Conservation (phyloP, 2,797 vertebrate genomes). For the Microchirus variegatus region DNA sequence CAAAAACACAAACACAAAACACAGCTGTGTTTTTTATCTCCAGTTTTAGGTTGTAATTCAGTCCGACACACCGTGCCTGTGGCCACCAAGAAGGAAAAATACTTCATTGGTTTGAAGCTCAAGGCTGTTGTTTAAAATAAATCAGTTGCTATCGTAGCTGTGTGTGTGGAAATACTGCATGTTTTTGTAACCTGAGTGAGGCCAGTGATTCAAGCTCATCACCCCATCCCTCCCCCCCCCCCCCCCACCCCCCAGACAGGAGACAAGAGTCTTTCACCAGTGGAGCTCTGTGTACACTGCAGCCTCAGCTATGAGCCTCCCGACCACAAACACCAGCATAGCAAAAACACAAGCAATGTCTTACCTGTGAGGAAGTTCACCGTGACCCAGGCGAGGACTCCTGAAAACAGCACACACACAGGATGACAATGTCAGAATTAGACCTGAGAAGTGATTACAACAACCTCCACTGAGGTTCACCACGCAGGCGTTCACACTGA, state of each 20-base stretch:
- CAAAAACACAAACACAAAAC: neutral
- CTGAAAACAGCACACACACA: constrained; percentile 76
- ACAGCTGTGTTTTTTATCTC: constrained; percentile 5
- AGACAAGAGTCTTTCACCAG: constrained; percentile 67
- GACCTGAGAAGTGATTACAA: neutral
- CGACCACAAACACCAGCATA: constrained; percentile 71
- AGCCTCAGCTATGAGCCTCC: constrained; percentile 66
- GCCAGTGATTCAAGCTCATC: constrained; percentile 55
- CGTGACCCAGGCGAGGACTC: constrained; percentile 97
- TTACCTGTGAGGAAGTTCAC: constrained; percentile 99
- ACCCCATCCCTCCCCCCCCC: too few relatives aligned
- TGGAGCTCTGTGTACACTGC: constrained; percentile 63
- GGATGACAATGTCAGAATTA: constrained; percentile 47
- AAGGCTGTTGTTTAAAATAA: constrained; percentile 28
- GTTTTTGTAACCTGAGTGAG: constrained; percentile 55
- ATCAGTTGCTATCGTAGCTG: constrained; percentile 19
- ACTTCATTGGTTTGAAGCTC: constrained; percentile 15
- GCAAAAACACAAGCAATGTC: constrained; percentile 76
- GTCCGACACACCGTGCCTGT: constrained; percentile 7
- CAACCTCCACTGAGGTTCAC: constrained; percentile 7
- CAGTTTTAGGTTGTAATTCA: constrained; percentile 18
- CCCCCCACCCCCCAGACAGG: too few relatives aligned
- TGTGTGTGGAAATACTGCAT: constrained; percentile 49
- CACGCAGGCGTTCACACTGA: constrained; percentile 9
- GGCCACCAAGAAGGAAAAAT: constrained; percentile 20